Evolutionary conservation across 2,113 vertebrate genomes (phyloP), one percentile per base, ranked within the genome.

Genomic region (Rhipidura dahli): DNA sequence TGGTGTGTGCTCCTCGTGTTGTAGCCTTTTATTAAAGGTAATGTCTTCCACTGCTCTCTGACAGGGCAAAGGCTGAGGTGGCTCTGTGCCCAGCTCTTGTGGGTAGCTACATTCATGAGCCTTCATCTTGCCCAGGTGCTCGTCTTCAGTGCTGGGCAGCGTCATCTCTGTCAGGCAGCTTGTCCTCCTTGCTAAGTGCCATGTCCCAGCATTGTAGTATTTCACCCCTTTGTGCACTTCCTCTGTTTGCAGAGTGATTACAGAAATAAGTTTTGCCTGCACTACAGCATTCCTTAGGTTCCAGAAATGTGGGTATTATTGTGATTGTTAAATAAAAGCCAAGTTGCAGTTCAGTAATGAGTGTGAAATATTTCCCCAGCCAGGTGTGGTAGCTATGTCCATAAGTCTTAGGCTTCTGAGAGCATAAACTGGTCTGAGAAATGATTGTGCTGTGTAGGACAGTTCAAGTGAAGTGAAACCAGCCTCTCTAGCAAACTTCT

Each of bases 181-280:
- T 73, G 54, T 47, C 9, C 27, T 59, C 45, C 28, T 39, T 37
- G 56, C n/a, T 51, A 44, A 87, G 37, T 13, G 35, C 60, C 78
- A 15, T 39, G 39, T 64, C 54, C 53, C 23, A 76, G 61, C 24
- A 49, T 70, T 80, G 80, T 35, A 30, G 31, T 33, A 5, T 90
- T 76, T 94, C 23, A 75, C 27, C 53, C 54, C 65, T 90, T 86
- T 0, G 0, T 77, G 79, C 49, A 16, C 57, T 85, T 91, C 68
- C 39, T 85, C 65, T 89, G 42, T 87, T 94, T 92, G 84, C 13
- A 5, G 33, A 83, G 87, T 39, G n/a, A 51, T 56, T 57, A 39
- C 53, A 63, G 88, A 95, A 96, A 60, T 95, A 86, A 76, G 88
- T 94, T 90, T 88, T 93, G 49, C 57, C 70, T 91, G 66, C 45